Base-by-base conservation (phyloP, 2,888 invertebrate genomes). In the Mellilla xanthometata region DNA sequence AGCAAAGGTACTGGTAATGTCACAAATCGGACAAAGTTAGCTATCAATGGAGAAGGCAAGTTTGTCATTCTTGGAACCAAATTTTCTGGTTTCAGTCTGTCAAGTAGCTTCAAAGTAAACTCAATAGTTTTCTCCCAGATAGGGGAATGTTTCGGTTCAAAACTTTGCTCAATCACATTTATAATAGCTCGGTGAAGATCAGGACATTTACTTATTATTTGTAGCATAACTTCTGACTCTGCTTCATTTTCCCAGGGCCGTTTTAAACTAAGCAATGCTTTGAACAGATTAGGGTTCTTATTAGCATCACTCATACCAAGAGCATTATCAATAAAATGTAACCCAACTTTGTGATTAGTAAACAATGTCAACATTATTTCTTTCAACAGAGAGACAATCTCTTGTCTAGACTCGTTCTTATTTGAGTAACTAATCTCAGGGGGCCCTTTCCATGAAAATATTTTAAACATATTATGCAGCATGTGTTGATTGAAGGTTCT, bases 381-480 rank as follows among this genome's bases (percentile, higher is more conserved):
- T 59, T 95, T 94, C 0, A 93, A 83, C 5, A 91, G 80, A 7
- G 86, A 81, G 29, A 88, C 86, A 4, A 95, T 93, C 47, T 83
- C 82, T 5, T 71, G 64, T 1, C 75, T 73, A 5, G 68, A 54
- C 42, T 75, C 76, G 49, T 70, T 76, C 53, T 59, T 84, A 1
- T 69, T 67, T 46, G 85, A 90, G 39, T 72, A 78, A 12, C 65
- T 73, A 0, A 80, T 69, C 38, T 88, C 90, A 10, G 81, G 83
- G 0, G 94, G 94, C 0, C 95, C 95, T 62, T 92, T 92, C 95
- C 95, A 96, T 55, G 93, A 92, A 58, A 94, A 95, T 1, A 95
- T 77, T 63, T 92, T 91, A 2, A 93, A 91, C 40, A 96, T 81
- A 70, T 92, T 91, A 58, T 92, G 92, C n/a, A 95, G 76, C 12